Percentiles rank a stretch among this genome's conserved stretches.
Conservation (phyloP, 2,113 vertebrate species). For the Rhizomys pruinosus region DNA sequence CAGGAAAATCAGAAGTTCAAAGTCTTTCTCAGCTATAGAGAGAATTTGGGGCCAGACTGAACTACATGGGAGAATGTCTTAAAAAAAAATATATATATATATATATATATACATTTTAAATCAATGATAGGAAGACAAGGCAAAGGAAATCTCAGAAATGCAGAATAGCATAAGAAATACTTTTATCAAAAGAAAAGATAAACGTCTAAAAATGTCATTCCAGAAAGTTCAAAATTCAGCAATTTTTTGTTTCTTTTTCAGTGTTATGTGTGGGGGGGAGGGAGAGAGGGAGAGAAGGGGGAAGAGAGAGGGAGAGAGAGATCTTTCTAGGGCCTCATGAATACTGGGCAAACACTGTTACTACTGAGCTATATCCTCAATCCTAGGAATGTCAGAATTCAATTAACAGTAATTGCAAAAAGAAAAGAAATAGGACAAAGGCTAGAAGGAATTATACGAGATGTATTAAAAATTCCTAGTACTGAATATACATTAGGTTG, state of each 20-base stretch:
- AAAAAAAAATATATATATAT: not conserved
- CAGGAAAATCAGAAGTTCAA: not conserved
- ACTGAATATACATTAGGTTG: not conserved
- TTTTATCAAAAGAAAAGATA: slow-evolving; percentile 24
- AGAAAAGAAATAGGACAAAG: slow-evolving; percentile 6
- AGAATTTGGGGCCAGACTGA: not conserved
- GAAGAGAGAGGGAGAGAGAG: too few relatives aligned
- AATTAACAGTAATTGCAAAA: not conserved
- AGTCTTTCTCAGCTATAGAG: not conserved
- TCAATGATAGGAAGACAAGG: not conserved
- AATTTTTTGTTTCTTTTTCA: not conserved
- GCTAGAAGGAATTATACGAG: not conserved
- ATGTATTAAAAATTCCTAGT: not conserved
- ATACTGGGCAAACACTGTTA: not conserved
- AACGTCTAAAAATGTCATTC: not conserved
- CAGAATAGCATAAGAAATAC: not conserved
- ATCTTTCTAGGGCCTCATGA: rapidly evolving
- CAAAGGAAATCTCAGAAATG: not conserved
- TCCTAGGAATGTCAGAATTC: not conserved
- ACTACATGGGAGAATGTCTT: not conserved
- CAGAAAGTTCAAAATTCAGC: slow-evolving; percentile 19
- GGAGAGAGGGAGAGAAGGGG: too few relatives aligned
- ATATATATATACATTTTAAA: not conserved
- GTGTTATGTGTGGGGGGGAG: not conserved
- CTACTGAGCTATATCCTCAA: too few relatives aligned